Percentiles rank a stretch among this genome's conserved stretches.
phyloP scores from a whole-genome alignment of 1,140 invertebrate species.

The Aphis gossypii region DNA sequence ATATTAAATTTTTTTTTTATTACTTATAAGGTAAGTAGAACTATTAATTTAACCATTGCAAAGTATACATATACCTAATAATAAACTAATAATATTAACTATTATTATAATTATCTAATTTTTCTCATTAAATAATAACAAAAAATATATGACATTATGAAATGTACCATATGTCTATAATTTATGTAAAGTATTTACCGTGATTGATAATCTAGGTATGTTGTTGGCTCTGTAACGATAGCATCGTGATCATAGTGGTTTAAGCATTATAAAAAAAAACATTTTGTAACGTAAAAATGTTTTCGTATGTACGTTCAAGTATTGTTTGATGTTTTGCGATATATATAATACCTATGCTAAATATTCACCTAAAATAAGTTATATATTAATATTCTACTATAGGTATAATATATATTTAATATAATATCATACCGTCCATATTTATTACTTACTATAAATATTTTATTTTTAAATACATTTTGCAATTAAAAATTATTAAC shows the following conservation, averaged over 20 bases:
- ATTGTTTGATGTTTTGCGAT: background rate
- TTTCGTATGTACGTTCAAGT: background rate
- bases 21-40: background rate
- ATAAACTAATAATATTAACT: background rate
- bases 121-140: background rate
- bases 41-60: background rate
- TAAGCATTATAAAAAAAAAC: background rate
- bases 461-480: background rate
- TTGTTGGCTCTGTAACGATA: background rate
- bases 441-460: background rate
- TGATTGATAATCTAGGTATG: background rate
- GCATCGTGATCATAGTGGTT: background rate
- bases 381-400: background rate
- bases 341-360: background rate
- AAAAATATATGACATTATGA: too few relatives aligned
- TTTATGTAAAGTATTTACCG: too few relatives aligned
- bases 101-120: background rate
- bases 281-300: constrained; percentile 39
- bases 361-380: background rate
- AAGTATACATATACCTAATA: too few relatives aligned
- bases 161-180: too few relatives aligned
- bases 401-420: too few relatives aligned
- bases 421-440: background rate
- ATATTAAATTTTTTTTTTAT: background rate
- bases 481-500: background rate